These are phyloP conservation scores for Diarsia mendica DNA, from an alignment of 2,888 invertebrate species.

Conservation along the genomic window DNA sequence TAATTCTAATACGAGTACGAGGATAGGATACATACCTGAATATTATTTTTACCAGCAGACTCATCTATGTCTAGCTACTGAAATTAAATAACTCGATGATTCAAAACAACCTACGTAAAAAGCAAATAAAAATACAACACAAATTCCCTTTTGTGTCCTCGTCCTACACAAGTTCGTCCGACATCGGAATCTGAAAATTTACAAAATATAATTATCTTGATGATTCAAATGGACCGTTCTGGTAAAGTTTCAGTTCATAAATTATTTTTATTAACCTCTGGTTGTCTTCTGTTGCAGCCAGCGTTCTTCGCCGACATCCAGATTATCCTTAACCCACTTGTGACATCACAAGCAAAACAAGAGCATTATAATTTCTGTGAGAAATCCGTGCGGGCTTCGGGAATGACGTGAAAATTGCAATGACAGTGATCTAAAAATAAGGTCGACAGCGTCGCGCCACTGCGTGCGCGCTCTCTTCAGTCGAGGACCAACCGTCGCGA, in stretches of 20 bases:
- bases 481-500: slow-evolving; percentile 88
- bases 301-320: slow-evolving; percentile 70
- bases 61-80: slow-evolving; percentile 22
- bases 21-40: neutral
- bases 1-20: neutral
- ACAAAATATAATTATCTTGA: slow-evolving; percentile 47
- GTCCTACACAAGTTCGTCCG: slow-evolving; percentile 65
- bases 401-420: slow-evolving; percentile 89
- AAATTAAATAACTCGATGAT: slow-evolving; percentile 57
- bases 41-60: slow-evolving; percentile 18
- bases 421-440: slow-evolving; percentile 90
- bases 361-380: slow-evolving; percentile 77
- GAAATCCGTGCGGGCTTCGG: slow-evolving; percentile 77
- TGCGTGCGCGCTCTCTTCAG: slow-evolving; percentile 79
- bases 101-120: slow-evolving; percentile 62
- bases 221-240: slow-evolving; percentile 63
- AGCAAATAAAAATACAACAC: slow-evolving; percentile 52
- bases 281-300: slow-evolving; percentile 55
- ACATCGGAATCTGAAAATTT: slow-evolving; percentile 58
- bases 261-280: slow-evolving; percentile 73
- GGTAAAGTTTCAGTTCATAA: slow-evolving; percentile 26
- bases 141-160: slow-evolving; percentile 62
- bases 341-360: slow-evolving; percentile 70
- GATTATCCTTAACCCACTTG: slow-evolving; percentile 87
- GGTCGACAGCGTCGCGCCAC: slow-evolving; percentile 77